Percentiles rank a stretch among this genome's conserved stretches.
Evolutionary conservation across 2,113 vertebrate genomes (phyloP).

Genomic region (Brienomyrus brachyistius): DNA sequence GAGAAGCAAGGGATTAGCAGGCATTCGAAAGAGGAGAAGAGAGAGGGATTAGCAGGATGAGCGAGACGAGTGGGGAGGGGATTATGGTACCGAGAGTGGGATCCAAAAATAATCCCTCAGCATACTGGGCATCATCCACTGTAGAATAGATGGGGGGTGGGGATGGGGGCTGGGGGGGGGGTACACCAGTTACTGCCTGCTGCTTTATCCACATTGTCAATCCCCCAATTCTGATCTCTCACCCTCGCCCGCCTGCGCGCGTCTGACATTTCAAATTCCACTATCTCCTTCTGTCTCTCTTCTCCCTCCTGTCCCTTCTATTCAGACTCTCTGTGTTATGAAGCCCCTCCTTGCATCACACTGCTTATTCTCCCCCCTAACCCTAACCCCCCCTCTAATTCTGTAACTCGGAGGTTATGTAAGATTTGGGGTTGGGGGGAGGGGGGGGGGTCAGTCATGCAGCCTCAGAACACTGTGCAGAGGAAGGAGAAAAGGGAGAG

Average conservation of each 20-base stretch:
- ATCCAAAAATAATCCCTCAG: constrained; percentile 66
- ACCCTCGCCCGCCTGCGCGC: not conserved
- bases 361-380: not conserved
- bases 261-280: not conserved
- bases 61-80: constrained; percentile 49
- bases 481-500: constrained; percentile 3
- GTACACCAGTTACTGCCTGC: not conserved
- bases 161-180: not conserved
- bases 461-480: constrained; percentile 37
- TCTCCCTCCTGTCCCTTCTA: not conserved
- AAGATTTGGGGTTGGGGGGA: constrained; percentile 51
- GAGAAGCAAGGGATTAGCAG: constrained; percentile 34
- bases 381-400: constrained; percentile 52
- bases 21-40: constrained; percentile 44
- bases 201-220: constrained; percentile 22
- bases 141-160: too few species aligned
- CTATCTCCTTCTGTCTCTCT: not conserved
- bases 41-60: constrained; percentile 58
- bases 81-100: constrained; percentile 56
- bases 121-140: constrained; percentile 45
- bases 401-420: constrained; percentile 54
- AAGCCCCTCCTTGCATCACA: constrained; percentile 11
- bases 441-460: constrained; percentile 44
- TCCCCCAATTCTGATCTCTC: not conserved
- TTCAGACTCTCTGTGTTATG: not conserved